Percentiles rank a stretch among this genome's conserved stretches.
Conservation (phyloP, 2,113 vertebrate genomes). For the Oreocharis arfaki region DNA sequence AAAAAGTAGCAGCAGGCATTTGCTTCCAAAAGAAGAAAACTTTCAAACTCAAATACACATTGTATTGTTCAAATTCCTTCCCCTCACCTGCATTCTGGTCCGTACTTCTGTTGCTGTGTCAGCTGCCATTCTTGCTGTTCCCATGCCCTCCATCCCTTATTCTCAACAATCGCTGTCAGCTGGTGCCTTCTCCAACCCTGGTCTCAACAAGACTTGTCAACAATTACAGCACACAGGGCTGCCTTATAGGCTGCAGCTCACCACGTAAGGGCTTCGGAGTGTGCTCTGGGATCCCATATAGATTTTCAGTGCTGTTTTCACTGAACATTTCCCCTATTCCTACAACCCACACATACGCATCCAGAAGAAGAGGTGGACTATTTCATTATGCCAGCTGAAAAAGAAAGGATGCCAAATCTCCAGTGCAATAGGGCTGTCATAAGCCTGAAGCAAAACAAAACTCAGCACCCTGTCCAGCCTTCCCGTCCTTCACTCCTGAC, state of each 20-base stretch:
- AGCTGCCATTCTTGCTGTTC: background rate
- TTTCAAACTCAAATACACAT: background rate
- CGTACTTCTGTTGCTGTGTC: background rate
- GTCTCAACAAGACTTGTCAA: background rate
- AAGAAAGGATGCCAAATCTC: background rate
- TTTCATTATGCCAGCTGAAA: background rate
- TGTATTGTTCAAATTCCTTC: background rate
- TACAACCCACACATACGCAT: background rate
- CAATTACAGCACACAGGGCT: background rate
- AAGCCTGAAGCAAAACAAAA: background rate
- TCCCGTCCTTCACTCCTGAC: background rate
- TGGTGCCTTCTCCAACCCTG: background rate
- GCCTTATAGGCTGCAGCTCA: background rate
- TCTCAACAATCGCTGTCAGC: background rate
- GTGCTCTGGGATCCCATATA: background rate
- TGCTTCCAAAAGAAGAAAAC: background rate
- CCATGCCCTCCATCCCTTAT: background rate
- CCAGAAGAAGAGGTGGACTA: background rate
- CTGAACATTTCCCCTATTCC: background rate
- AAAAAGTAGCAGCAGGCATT: background rate
- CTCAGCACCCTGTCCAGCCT: background rate
- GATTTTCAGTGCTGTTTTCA: background rate
- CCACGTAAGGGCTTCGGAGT: background rate
- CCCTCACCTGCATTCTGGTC: background rate
- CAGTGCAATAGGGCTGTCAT: background rate